These are phyloP conservation scores for Dendroctonus valens DNA, from an alignment of 1,140 invertebrate species.

Conservation along the genomic window DNA sequence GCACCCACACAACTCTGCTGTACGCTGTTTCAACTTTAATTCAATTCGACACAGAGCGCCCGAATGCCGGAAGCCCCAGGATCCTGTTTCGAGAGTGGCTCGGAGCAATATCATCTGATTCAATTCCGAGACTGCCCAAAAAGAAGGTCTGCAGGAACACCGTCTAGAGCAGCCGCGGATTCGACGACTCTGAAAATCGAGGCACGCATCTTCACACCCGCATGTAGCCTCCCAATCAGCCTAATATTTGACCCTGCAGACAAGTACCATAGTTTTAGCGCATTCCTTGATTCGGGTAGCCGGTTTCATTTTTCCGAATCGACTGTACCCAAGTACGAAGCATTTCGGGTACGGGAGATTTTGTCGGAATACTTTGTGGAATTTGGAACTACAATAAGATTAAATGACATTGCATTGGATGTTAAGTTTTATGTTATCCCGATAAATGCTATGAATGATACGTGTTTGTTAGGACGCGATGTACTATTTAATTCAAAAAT, in stretches of 20 bases:
- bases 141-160: background rate
- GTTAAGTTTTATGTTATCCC: conserved; percentile 1
- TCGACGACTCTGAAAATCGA: background rate
- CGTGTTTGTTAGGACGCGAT: background rate
- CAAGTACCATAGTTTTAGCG: background rate
- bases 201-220: background rate
- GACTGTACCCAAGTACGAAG: background rate
- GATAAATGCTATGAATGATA: background rate
- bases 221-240: background rate
- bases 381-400: background rate
- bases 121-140: background rate
- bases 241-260: background rate
- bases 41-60: background rate
- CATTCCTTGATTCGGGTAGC: conserved; percentile 1
- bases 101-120: background rate
- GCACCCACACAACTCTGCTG: background rate
- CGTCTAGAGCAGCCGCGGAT: background rate
- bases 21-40: background rate
- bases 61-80: background rate
- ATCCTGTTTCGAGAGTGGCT: background rate
- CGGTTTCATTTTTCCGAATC: background rate
- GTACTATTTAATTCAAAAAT: background rate
- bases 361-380: background rate
- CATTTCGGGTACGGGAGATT: background rate
- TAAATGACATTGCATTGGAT: background rate